Conservation (phyloP, 2,888 invertebrate genomes). For the Perithous albicinctus region DNA sequence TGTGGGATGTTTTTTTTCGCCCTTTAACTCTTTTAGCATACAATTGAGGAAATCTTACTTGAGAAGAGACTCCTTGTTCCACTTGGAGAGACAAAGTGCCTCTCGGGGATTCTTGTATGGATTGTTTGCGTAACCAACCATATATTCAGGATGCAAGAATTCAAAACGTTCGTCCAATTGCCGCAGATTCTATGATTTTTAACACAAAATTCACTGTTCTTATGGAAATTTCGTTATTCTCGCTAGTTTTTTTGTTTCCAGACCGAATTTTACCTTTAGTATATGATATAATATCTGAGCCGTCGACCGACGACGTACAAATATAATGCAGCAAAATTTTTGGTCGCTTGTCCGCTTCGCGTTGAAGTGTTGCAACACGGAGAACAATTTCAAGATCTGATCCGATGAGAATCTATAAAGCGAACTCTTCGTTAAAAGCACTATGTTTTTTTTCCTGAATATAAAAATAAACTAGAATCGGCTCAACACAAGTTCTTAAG, state of each 20-base stretch:
- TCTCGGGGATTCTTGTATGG: conserved; percentile 87
- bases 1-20: too few species aligned
- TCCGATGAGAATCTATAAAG: conserved; percentile 86
- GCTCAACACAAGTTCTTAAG: too few species aligned
- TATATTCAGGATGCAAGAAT: conserved; percentile 89
- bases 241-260: background rate
- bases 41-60: conserved; percentile 79
- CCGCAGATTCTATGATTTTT: conserved; percentile 74
- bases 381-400: conserved; percentile 88
- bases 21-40: background rate
- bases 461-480: too few species aligned
- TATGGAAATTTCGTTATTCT: background rate
- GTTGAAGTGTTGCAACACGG: conserved; percentile 87
- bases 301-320: conserved; percentile 90
- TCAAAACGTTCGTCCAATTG: conserved; percentile 85
- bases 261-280: conserved; percentile 85
- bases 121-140: conserved; percentile 89
- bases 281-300: conserved; percentile 91
- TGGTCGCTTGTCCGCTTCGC: conserved; percentile 81
- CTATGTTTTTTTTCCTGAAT: too few species aligned
- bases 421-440: background rate
- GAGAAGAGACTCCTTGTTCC: conserved; percentile 86
- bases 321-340: conserved; percentile 89
- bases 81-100: conserved; percentile 85
- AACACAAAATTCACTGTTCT: background rate